phyloP scores from a whole-genome alignment of 2,888 invertebrate species.

The Machimus rusticus region DNA sequence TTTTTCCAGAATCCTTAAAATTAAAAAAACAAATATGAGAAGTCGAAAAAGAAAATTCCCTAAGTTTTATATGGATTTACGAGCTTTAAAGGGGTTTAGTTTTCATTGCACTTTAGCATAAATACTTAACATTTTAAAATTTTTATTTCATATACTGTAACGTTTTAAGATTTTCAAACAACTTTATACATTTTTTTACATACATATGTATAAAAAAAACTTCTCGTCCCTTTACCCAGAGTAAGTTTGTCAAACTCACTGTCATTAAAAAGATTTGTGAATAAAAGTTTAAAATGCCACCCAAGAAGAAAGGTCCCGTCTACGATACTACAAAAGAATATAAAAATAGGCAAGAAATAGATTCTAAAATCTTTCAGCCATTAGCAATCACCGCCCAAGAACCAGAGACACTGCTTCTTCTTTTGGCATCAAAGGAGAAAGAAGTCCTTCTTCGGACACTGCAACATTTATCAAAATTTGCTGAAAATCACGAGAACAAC shows the following conservation, averaged over 20 bases:
- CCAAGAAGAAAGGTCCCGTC: not conserved
- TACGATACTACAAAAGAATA: not conserved
- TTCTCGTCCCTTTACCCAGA: not conserved
- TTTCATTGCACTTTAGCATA: too few species aligned
- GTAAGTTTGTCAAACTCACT: not conserved
- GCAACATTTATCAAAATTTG: slow-evolving; percentile 41
- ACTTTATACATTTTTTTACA: too few species aligned
- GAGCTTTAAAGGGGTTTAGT: too few species aligned
- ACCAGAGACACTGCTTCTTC: slow-evolving; percentile 24
- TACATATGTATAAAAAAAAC: not conserved
- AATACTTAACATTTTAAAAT: too few species aligned
- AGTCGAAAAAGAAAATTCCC: too few species aligned
- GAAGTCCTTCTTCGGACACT: slow-evolving; percentile 36
- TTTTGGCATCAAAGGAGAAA: slow-evolving; percentile 34
- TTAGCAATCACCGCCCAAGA: not conserved
- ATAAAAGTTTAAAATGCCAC: not conserved
- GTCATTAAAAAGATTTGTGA: not conserved
- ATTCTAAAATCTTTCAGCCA: not conserved
- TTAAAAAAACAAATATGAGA: too few species aligned
- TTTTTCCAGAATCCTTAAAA: too few species aligned
- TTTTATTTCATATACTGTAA: too few species aligned
- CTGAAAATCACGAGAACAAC: slow-evolving; percentile 27
- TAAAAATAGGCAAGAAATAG: not conserved
- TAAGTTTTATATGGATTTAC: too few species aligned
- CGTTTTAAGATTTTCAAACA: too few species aligned